phyloP scores from a whole-genome alignment of 2,797 vertebrate genomes.

The Enteromius unitaeniatus region DNA sequence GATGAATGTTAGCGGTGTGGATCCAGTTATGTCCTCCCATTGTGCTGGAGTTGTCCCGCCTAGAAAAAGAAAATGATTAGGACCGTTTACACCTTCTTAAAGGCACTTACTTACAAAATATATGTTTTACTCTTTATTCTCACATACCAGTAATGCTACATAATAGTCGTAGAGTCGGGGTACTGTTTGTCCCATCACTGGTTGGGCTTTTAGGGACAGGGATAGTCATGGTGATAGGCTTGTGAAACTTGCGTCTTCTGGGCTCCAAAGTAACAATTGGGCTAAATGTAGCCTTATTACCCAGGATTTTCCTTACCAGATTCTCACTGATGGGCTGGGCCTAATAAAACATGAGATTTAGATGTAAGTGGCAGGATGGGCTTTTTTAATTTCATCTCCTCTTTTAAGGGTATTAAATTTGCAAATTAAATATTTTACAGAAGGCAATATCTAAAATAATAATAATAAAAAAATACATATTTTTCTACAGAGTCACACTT shows the following conservation, averaged over 20 bases:
- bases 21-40: conserved; percentile 98
- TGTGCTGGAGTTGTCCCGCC: conserved; percentile 97
- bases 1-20: conserved; percentile 93
- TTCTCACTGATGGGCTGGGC: conserved; percentile 92
- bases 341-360: conserved; percentile 69
- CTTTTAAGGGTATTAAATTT: background rate
- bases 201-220: conserved; percentile 90
- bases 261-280: conserved; percentile 96
- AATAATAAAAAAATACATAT: background rate
- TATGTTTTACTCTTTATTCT: background rate
- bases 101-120: background rate
- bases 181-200: conserved; percentile 80
- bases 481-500: background rate
- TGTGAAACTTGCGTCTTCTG: conserved; percentile 95
- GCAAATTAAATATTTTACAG: background rate
- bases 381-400: background rate
- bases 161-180: conserved; percentile 89
- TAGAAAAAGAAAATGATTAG: conserved; percentile 63
- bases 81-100: background rate
- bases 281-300: conserved; percentile 95
- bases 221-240: conserved; percentile 98
- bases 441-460: background rate
- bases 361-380: background rate
- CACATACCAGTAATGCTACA: conserved; percentile 94
- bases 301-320: conserved; percentile 90